Evolutionary conservation across 2,888 invertebrate genomes (phyloP).

Genomic region (Microctonus brassicae): DNA sequence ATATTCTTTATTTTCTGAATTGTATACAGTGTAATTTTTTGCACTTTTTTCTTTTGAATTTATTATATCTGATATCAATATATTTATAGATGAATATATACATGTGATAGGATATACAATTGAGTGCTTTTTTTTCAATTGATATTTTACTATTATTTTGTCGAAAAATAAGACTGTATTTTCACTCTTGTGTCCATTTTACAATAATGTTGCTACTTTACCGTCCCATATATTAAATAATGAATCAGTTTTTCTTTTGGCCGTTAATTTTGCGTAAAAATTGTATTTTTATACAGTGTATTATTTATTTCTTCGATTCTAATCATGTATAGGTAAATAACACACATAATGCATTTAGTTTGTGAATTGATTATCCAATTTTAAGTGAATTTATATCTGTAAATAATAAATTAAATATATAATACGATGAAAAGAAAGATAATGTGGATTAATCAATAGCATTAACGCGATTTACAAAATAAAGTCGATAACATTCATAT

Average conservation of each 20-base stretch:
- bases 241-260: background rate
- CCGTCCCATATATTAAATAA: too few relatives aligned
- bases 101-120: too few relatives aligned
- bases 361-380: background rate
- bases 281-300: background rate
- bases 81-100: too few relatives aligned
- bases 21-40: too few relatives aligned
- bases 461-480: too few relatives aligned
- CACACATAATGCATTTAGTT: background rate
- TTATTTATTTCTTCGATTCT: background rate
- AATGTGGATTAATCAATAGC: too few relatives aligned
- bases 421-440: background rate
- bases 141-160: too few relatives aligned
- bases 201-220: background rate
- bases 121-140: too few relatives aligned
- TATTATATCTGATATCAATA: too few relatives aligned
- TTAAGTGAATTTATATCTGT: background rate
- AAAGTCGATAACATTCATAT: too few relatives aligned
- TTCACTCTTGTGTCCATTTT: background rate
- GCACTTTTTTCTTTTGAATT: too few relatives aligned
- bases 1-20: too few relatives aligned
- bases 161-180: background rate
- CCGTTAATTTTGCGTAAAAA: background rate
- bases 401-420: background rate
- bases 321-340: background rate